Percentiles rank a stretch among this genome's conserved stretches.
Conservation (phyloP, 2,888 invertebrate species). For the Eupeodes luniger region DNA sequence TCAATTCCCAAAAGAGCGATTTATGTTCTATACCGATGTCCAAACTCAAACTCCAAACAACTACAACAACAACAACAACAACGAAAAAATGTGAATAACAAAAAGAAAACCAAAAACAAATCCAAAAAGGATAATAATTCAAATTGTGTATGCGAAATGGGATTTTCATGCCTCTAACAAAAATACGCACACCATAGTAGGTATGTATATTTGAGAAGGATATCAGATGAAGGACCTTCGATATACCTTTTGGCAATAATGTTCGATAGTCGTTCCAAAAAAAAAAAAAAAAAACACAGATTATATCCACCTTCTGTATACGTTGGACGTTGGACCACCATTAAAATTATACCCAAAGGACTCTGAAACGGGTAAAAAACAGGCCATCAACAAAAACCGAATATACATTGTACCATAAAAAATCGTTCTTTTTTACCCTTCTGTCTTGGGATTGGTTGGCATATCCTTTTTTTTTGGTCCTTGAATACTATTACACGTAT, state of each 20-base stretch:
- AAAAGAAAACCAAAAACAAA: slow-evolving; percentile 1
- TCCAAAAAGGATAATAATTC: slow-evolving; percentile 69
- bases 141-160: slow-evolving; percentile 81
- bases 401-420: slow-evolving; percentile 50
- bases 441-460: slow-evolving; percentile 5
- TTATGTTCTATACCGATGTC: slow-evolving; percentile 20
- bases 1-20: slow-evolving; percentile 65
- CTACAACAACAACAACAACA: slow-evolving; percentile 6
- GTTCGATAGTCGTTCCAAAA: slow-evolving; percentile 54
- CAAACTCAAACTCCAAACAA: slow-evolving; percentile 28
- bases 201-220: background rate
- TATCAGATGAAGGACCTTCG: slow-evolving; percentile 14
- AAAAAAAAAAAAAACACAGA: slow-evolving; percentile 76
- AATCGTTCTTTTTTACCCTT: slow-evolving; percentile 34
- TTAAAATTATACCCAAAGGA: slow-evolving; percentile 84
- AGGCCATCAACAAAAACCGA: slow-evolving; percentile 48
- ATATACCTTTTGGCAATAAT: slow-evolving; percentile 59
- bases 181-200: background rate
- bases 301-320: slow-evolving; percentile 47
- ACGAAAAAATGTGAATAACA: background rate
- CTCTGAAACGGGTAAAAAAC: slow-evolving; percentile 66
- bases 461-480: slow-evolving; percentile 63
- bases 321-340: slow-evolving; percentile 79
- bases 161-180: slow-evolving; percentile 77
- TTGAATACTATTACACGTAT: slow-evolving; percentile 75